Evolutionary conservation across 2,888 invertebrate genomes (phyloP), one percentile per base, ranked within the genome.

Genomic region (Caenorhabditis sinica): DNA sequence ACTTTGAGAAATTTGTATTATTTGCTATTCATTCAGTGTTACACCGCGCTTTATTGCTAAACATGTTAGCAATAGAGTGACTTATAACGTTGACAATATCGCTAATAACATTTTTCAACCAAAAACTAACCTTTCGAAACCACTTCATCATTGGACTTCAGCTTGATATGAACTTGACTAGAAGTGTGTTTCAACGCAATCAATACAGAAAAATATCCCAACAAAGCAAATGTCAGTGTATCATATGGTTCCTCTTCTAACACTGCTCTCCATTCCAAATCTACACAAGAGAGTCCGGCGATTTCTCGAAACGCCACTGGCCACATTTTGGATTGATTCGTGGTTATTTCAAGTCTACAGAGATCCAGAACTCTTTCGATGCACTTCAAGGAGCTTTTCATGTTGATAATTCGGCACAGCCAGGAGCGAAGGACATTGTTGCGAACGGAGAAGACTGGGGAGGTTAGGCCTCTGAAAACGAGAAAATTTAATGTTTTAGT

Each of bases 351-450:
- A 0, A 25, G 25, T 17, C 53, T 9, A 23, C 73, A 73, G 23
- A 81, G 28, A 0, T 66, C 51, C n/a, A 73, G 61, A 15, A 81
- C 15, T 5, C 15, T 49, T 36, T 68, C 68, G 5, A 81, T 43
- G 23, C 81, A 81, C 11, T 53, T 51, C 13, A 61, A 36, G 2
- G 81, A 43, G 11, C 51, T 61, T 69, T 73, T 74, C 20, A 68
- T 43, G n/a, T 40, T 68, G 28, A 83, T 79, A 1, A 83, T 60
- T 5, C 83, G 68, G 20, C 68, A 56, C 0, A 83, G 36, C 83
- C 83, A 83, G 0, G 74, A 45, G 9, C 83, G 68, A 43, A 28
- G 58, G 0, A 74, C 83, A 23, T 83, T 83, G 40, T 61, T 79
- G 6, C 77, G 61, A 25, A 63, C 43, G 17, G 73, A 30, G 33